A percentile compares a stretch with the other conserved stretches of the same genome.
Conservation (phyloP, 1,140 invertebrate species). For the Drosophila mayri region DNA sequence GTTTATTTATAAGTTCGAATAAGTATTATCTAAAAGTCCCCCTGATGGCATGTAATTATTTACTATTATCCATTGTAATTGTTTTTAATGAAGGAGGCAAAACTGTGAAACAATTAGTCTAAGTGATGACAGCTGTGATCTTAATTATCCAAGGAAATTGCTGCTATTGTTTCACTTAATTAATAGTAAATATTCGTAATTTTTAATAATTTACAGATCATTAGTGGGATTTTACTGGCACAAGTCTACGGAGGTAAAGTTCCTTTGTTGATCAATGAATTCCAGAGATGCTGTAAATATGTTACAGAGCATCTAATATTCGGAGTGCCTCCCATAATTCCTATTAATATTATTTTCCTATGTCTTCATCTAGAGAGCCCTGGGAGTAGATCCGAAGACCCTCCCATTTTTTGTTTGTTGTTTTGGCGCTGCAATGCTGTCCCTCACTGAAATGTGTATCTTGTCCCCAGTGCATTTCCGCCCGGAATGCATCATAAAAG, state of each 20-base stretch:
- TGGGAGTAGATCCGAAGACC: slow-evolving; percentile 3
- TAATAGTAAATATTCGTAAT: too few relatives aligned
- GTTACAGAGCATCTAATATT: slow-evolving; percentile 3
- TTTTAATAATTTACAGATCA: not conserved
- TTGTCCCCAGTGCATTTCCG: slow-evolving; percentile 41
- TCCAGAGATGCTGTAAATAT: not conserved
- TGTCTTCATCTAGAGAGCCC: slow-evolving; percentile 12
- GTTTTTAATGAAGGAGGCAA: not conserved
- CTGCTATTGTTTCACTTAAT: not conserved
- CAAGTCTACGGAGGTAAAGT: not conserved
- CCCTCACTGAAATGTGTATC: slow-evolving; percentile 46
- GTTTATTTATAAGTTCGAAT: not conserved
- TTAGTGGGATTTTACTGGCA: not conserved
- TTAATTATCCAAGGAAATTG: not conserved
- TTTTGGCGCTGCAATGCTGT: slow-evolving; percentile 46
- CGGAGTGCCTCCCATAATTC: not conserved
- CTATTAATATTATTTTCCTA: slow-evolving; percentile 8
- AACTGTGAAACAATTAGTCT: not conserved
- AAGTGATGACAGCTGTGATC: not conserved
- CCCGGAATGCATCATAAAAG: slow-evolving; percentile 63
- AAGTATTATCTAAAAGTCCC: not conserved
- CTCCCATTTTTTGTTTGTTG: slow-evolving; percentile 48
- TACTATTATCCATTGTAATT: not conserved
- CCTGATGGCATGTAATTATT: not conserved
- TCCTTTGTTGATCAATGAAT: not conserved